A percentile compares a stretch with the other conserved stretches of the same genome.
phyloP scores from a whole-genome alignment of 2,113 vertebrate species.

The Charadrius vociferus region DNA sequence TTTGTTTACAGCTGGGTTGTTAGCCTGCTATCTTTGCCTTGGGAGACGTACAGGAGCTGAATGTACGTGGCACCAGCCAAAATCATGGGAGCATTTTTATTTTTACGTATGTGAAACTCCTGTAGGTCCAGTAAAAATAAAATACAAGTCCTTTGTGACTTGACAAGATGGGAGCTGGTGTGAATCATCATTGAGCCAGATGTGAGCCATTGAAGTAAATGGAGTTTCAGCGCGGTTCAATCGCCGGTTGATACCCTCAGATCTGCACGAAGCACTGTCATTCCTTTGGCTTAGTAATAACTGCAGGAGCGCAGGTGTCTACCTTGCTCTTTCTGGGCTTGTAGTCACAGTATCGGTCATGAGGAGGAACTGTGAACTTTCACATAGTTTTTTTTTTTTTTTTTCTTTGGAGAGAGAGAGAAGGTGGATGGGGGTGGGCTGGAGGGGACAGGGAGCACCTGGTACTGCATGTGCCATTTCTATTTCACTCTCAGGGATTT shows the following conservation, averaged over 20 bases:
- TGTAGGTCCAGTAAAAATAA: not conserved
- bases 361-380: not conserved
- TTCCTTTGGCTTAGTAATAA: not conserved
- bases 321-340: not conserved
- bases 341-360: not conserved
- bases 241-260: not conserved
- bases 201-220: not conserved
- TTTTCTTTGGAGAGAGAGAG: not conserved
- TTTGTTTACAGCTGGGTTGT: not conserved
- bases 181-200: not conserved
- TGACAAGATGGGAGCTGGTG: not conserved
- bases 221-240: not conserved
- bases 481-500: not conserved
- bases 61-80: rapidly evolving
- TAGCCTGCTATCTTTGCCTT: not conserved
- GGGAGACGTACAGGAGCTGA: not conserved
- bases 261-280: not conserved
- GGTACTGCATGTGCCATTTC: not conserved
- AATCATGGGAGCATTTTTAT: not conserved
- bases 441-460: not conserved
- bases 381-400: not conserved
- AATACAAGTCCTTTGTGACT: not conserved
- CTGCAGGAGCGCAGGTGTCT: not conserved
- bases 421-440: not conserved
- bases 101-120: not conserved